A percentile compares a stretch with the other conserved stretches of the same genome.
These are phyloP conservation scores for Ooceraea biroi DNA, from an alignment of 1,140 invertebrate genomes.

Conservation along the genomic window DNA sequence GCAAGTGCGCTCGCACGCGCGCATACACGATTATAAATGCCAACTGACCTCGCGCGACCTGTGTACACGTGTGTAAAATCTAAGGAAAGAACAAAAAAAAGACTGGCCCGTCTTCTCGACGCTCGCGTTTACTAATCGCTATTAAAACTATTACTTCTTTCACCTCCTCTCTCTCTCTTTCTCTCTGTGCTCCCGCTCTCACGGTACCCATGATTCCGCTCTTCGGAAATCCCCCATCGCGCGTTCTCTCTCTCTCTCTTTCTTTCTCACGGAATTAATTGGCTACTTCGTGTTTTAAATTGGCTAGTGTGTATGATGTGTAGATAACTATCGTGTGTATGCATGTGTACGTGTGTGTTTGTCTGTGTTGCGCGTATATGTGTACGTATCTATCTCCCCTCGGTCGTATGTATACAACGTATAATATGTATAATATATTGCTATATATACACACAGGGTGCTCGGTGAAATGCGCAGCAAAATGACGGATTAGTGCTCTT, in stretches of 20 bases:
- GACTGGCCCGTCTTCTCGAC: slow-evolving; percentile 70
- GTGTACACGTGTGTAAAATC: slow-evolving; percentile 63
- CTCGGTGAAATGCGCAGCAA: slow-evolving; percentile 4
- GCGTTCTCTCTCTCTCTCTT: neutral
- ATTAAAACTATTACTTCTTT: slow-evolving; percentile 36
- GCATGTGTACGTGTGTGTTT: neutral
- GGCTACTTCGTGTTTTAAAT: slow-evolving; percentile 1
- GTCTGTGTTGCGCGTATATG: neutral
- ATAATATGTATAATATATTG: slow-evolving; percentile 70
- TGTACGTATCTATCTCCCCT: slow-evolving; percentile 35
- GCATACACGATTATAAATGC: slow-evolving; percentile 45
- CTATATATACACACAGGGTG: slow-evolving; percentile 56
- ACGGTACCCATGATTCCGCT: slow-evolving; percentile 22
- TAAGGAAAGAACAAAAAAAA: slow-evolving; percentile 58
- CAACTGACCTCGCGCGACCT: slow-evolving; percentile 56
- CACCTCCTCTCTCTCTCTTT: neutral
- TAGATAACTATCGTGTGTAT: no score
- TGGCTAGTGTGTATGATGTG: slow-evolving; percentile 22
- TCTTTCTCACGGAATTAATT: slow-evolving; percentile 57
- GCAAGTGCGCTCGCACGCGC: slow-evolving; percentile 11
- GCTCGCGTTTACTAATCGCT: slow-evolving; percentile 53
- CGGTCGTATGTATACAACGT: slow-evolving; percentile 63
- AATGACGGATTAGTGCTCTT: neutral
- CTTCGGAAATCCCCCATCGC: slow-evolving; percentile 26
- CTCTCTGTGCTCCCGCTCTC: neutral